phyloP scores from a whole-genome alignment of 2,888 invertebrate species.

The Erebia epiphron region DNA sequence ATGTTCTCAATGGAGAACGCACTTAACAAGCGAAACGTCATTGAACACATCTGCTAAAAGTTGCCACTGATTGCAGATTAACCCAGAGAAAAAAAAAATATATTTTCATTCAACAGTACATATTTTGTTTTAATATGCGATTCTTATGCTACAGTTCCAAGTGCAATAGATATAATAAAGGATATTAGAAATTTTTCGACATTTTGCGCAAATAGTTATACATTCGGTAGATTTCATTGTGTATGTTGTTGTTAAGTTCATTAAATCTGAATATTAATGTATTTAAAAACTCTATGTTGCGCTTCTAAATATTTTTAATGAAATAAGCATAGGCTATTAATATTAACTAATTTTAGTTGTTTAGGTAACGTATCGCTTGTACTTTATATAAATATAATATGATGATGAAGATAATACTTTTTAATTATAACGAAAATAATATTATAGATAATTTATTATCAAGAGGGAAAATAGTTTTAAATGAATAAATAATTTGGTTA shows the following conservation, averaged over 20 bases:
- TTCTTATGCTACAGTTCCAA: not conserved
- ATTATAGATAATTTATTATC: not conserved
- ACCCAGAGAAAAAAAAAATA: too few relatives aligned
- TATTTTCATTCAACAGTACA: too few relatives aligned
- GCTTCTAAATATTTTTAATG: constrained; percentile 17
- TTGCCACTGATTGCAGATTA: too few relatives aligned
- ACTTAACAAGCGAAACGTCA: too few relatives aligned
- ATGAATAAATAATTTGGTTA: constrained; percentile 11
- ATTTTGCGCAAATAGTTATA: not conserved
- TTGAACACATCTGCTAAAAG: too few relatives aligned
- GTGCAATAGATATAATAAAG: not conserved
- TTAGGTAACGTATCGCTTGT: constrained; percentile 11
- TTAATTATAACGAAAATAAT: too few relatives aligned
- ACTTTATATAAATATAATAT: constrained; percentile 9
- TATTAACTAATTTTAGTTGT: not conserved
- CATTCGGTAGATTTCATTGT: too few relatives aligned
- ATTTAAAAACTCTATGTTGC: not conserved
- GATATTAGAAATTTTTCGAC: not conserved
- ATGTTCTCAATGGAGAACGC: too few relatives aligned
- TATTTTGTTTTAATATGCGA: not conserved
- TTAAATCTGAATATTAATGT: too few relatives aligned
- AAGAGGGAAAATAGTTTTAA: not conserved
- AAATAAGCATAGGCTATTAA: not conserved
- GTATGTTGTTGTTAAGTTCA: too few relatives aligned
- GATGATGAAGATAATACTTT: too few relatives aligned